Evolutionary conservation across 2,888 invertebrate species (phyloP), one percentile per base, ranked within the genome.

Genomic region (Argyresthia albistria): DNA sequence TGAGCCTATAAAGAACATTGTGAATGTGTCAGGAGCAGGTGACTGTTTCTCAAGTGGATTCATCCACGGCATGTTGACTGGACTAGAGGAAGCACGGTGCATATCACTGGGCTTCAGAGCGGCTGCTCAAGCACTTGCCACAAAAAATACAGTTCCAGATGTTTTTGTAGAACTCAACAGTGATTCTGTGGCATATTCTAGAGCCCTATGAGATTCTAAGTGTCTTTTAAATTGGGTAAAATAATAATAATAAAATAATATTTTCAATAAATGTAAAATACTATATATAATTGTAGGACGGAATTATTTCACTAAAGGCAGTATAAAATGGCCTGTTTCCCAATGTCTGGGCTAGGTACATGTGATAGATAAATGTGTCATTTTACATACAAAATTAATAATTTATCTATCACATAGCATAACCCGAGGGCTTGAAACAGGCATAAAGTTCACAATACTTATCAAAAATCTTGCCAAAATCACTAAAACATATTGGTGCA

Each of bases 11-110:
- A 54, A 70, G 54, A 63, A 81, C 51, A 73, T 94, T 11, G 87
- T 90, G 51, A 95, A 91, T 80, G 94, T 94, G 0, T 94, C 94
- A n/a, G 95, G 95, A 4, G 94, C 95, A 15, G 95, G 95, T 1
- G 95, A 95, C 66, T 93, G 94, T 69, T 91, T 93, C 63, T 88
- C 90, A 3, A 90, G 92, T 66, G 94, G 93, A 1, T 91, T 93
- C 62, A 91, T 94, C 53, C 76, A 89, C 16, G 92, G 91, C 0
- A 78, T 92, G 65, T 69, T 94, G 25, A 71, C 70, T 37, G 89
- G 89, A 0, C 73, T 80, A 43, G 60, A 74, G 7, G 90, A 93
- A 69, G 77, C 89, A 48, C 73, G 84, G 54, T 91, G 92, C 67
- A 81, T 93, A 10, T 76, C 87, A 4, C 70, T 90, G 14, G 94